Evolutionary conservation across 2,113 vertebrate genomes (phyloP).

Genomic region (Leucosticte australis): DNA sequence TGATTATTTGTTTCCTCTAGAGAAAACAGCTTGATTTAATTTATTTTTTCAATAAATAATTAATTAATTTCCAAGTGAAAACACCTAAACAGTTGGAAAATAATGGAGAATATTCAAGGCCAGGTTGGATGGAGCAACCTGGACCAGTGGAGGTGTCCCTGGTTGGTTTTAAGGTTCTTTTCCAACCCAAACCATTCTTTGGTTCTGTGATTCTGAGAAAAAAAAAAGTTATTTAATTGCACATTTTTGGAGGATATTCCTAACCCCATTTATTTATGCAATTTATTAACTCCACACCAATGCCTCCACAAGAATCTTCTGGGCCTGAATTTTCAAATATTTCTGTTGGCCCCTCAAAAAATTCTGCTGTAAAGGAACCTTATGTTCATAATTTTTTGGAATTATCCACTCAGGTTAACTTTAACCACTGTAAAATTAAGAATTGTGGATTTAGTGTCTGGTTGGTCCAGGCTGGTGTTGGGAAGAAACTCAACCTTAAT

Average conservation of each 20-base stretch:
- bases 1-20: neutral
- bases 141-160: neutral
- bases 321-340: neutral
- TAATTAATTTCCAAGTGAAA: neutral
- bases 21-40: neutral
- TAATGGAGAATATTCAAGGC: no score
- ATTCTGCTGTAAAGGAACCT: neutral
- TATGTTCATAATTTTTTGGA: neutral
- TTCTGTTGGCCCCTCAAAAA: neutral
- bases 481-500: neutral
- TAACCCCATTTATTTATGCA: neutral
- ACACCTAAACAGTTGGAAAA: neutral
- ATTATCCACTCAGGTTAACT: neutral
- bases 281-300: neutral
- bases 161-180: neutral
- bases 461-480: neutral
- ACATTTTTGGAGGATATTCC: neutral
- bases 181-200: neutral
- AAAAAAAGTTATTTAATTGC: neutral
- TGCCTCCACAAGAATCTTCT: neutral
- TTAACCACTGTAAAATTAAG: neutral
- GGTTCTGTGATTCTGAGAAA: neutral
- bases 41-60: neutral
- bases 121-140: neutral
- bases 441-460: neutral